Evolutionary conservation across 2,113 vertebrate species (phyloP).

Genomic region (Oenanthe oenanthe): DNA sequence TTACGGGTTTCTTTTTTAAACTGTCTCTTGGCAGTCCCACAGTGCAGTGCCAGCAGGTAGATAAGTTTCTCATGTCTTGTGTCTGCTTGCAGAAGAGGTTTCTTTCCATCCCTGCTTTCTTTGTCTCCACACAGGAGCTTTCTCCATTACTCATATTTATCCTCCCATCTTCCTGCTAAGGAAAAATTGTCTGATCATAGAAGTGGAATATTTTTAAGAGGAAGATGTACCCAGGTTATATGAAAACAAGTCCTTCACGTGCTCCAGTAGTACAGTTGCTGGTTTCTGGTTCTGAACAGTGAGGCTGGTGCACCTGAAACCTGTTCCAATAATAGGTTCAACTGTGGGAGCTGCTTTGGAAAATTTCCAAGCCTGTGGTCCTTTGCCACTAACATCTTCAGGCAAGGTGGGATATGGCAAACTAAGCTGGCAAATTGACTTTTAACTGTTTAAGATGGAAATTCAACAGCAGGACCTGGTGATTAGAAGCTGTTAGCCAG

Average conservation of each 20-base stretch:
- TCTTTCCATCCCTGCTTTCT: background rate
- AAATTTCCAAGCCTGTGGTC: background rate
- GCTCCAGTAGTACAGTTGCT: background rate
- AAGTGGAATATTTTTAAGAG: background rate
- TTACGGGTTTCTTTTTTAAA: background rate
- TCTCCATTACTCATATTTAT: background rate
- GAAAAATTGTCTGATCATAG: background rate
- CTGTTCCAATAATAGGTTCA: background rate
- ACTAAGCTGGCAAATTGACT: background rate
- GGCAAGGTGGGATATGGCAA: background rate
- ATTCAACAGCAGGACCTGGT: slow-evolving; percentile 2
- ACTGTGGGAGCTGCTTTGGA: background rate
- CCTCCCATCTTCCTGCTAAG: background rate
- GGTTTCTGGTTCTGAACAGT: background rate
- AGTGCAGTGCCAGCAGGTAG: background rate
- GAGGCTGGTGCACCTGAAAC: background rate
- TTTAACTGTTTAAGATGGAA: background rate
- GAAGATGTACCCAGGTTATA: background rate
- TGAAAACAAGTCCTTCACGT: background rate
- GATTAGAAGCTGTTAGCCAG: background rate
- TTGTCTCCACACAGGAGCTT: background rate
- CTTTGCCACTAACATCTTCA: background rate
- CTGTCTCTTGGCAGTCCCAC: background rate
- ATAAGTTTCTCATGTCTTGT: background rate
- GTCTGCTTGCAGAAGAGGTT: background rate